Evolutionary conservation across 2,888 invertebrate species (phyloP), one percentile per base, ranked within the genome.

Genomic region (Onthophagus sagittarius): DNA sequence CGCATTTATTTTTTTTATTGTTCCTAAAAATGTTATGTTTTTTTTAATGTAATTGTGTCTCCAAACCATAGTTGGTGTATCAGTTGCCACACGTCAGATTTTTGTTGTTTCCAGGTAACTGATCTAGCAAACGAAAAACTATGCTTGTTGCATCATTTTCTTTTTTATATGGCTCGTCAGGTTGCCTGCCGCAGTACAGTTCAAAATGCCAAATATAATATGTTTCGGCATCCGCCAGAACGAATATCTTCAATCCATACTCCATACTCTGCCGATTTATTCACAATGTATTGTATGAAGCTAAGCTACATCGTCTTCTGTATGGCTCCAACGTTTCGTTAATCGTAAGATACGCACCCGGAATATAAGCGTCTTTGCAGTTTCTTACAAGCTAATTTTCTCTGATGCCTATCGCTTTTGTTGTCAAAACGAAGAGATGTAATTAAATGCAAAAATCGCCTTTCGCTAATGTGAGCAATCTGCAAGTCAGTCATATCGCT

Each of bases 391-490:
- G 31, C 69, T 63, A 23, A 76, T 77, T 33, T 67, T n/a, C 75
- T 70, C 64, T 76, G 71, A 69, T 73, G 73, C 64, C 71, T 31
- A 7, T 65, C 72, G 13, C 63, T 64, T 13, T 32, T 71, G 64
- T 80, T 76, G 69, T 77, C 77, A 70, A 79, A 79, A 71, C 77
- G 71, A 73, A 79, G 70, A 74, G 72, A 75, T 70, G 74, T 39
- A 23, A 74, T 65, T 3, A 77, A 63, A 75, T 76, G 76, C 32
- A 74, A 72, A 73, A 80, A 80, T 53, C 78, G 31, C 69, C 74
- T 77, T 11, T 62, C 23, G n/a, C 71, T 53, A 77, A 80, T 79
- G 32, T 74, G 72, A 6, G 75, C 23, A 23, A 23, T 23, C 23
- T 23, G 23, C 23, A 23, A 2, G 23, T 3, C 23, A 23, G 23